Conservation (phyloP, 1,140 invertebrate genomes). For the Platyscapa corneri region DNA sequence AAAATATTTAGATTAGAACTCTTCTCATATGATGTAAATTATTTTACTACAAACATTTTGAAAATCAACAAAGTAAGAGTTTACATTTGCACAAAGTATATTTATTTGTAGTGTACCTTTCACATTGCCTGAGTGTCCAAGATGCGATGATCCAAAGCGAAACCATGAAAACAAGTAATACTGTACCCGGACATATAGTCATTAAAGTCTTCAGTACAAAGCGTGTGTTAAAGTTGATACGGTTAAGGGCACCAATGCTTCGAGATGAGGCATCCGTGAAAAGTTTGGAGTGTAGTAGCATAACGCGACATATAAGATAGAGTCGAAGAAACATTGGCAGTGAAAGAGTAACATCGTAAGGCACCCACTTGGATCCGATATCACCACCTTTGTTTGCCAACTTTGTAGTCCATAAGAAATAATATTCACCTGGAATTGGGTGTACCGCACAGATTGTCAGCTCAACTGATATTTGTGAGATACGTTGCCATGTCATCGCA, state of each 20-base stretch:
- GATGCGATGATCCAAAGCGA: slow-evolving; percentile 99
- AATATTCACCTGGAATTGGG: slow-evolving; percentile 96
- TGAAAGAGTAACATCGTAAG: slow-evolving; percentile 96
- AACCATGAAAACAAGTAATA: slow-evolving; percentile 98
- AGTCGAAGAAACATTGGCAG: slow-evolving; percentile 99
- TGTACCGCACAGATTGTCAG: slow-evolving; percentile 96
- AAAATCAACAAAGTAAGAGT: no score
- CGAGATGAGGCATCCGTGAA: slow-evolving; percentile 98
- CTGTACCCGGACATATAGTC: slow-evolving; percentile 99
- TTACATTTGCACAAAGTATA: no score
- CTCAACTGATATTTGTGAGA: slow-evolving; percentile 94
- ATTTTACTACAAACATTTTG: no score
- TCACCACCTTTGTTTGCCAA: slow-evolving; percentile 92
- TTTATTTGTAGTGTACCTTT: slow-evolving; percentile 84
- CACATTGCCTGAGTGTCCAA: slow-evolving; percentile 98
- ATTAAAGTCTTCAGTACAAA: slow-evolving; percentile 99
- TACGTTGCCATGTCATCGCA: slow-evolving; percentile 98
- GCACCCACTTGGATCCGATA: slow-evolving; percentile 88
- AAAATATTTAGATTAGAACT: no score
- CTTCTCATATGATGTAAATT: no score
- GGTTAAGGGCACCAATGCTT: slow-evolving; percentile 97
- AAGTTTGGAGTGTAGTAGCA: slow-evolving; percentile 98
- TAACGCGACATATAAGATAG: slow-evolving; percentile 99
- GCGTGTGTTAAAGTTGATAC: slow-evolving; percentile 99
- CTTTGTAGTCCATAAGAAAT: slow-evolving; percentile 97